Percentiles rank a stretch among this genome's conserved stretches.
Evolutionary conservation across 2,797 vertebrate species (phyloP).

Genomic region (Vultur gryphus): DNA sequence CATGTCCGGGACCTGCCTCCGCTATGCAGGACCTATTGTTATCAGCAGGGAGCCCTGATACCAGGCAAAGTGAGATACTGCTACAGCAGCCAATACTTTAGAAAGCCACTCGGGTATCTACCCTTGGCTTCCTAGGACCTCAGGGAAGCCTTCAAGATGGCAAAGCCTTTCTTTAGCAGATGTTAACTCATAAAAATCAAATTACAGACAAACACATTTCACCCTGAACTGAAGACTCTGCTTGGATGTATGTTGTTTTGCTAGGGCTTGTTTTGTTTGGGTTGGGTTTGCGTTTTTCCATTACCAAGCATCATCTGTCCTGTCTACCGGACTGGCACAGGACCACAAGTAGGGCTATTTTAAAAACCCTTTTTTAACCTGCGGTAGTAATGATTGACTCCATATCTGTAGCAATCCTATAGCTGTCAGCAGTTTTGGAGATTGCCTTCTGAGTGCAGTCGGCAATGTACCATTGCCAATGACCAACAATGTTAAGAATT

Average conservation of each 20-base stretch:
- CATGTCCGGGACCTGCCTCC: not conserved
- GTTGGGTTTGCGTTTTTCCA: not conserved
- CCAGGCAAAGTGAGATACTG: not conserved
- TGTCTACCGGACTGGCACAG: not conserved
- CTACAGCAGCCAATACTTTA: not conserved
- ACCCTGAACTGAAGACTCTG: not conserved
- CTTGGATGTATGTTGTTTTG: not conserved
- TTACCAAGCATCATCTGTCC: not conserved
- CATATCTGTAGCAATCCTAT: not conserved
- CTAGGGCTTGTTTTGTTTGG: not conserved
- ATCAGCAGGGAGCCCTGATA: not conserved
- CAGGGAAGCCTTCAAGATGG: not conserved
- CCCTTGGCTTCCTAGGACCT: not conserved
- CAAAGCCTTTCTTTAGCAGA: not conserved
- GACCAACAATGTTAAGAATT: not conserved
- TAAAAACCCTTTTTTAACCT: not conserved
- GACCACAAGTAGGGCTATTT: not conserved
- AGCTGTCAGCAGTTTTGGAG: not conserved
- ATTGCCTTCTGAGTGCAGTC: not conserved
- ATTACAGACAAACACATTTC: not conserved
- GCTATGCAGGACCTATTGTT: not conserved
- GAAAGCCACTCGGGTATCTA: not conserved
- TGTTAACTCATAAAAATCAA: not conserved
- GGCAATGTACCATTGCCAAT: not conserved
- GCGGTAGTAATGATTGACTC: not conserved